Evolutionary conservation across 2,113 vertebrate genomes (phyloP).

Genomic region (Heptranchias perlo): DNA sequence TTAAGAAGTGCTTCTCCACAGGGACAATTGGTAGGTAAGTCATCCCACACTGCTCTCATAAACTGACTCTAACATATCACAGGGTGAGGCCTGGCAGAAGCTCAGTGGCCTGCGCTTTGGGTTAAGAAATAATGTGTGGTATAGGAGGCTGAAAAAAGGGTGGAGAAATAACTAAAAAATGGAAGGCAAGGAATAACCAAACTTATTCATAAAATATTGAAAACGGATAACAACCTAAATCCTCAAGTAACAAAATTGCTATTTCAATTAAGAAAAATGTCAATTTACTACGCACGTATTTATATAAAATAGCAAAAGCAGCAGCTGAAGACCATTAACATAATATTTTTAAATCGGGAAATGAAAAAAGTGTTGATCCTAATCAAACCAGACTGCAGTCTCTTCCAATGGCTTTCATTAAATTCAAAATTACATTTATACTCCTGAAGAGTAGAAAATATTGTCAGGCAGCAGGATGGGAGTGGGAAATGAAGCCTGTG

Average conservation of each 20-base stretch:
- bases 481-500: background rate
- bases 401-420: background rate
- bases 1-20: background rate
- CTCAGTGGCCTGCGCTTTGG: background rate
- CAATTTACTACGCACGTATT: background rate
- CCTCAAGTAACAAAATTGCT: background rate
- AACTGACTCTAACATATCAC: background rate
- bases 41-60: background rate
- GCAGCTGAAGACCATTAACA: background rate
- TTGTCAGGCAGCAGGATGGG: background rate
- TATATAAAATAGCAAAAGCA: background rate
- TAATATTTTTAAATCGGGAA: background rate
- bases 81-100: background rate
- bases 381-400: background rate
- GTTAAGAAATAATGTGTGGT: background rate
- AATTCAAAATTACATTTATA: background rate
- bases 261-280: background rate
- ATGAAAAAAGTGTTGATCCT: background rate
- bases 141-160: background rate
- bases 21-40: background rate
- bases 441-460: background rate
- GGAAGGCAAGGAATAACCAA: background rate
- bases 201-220: background rate
- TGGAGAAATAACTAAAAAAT: background rate
- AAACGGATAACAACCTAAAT: background rate